Percentiles rank a stretch among this genome's conserved stretches.
Conservation (phyloP, 2,113 vertebrate genomes). For the Bucco capensis region DNA sequence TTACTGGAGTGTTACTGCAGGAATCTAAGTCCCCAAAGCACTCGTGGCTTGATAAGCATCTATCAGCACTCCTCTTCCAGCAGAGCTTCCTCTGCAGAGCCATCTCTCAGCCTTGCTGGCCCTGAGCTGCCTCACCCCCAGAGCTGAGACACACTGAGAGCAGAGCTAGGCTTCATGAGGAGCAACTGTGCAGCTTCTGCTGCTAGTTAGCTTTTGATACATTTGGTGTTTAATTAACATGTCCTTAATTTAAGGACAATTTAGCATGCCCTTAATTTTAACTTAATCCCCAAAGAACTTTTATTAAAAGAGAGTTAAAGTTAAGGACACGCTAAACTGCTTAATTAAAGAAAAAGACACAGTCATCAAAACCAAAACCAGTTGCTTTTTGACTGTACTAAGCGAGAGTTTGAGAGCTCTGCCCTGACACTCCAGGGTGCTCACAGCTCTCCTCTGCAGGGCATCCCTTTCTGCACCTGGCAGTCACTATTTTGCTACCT, state of each 20-base stretch:
- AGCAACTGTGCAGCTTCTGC: not conserved
- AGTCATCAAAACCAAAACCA: not conserved
- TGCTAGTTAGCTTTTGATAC: not conserved
- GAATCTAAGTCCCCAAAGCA: not conserved
- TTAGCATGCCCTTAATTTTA: not conserved
- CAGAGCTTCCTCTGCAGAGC: not conserved
- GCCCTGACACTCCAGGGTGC: not conserved
- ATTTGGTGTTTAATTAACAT: not conserved
- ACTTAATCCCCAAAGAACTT: too few species aligned
- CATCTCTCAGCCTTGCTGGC: not conserved
- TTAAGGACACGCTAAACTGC: too few species aligned
- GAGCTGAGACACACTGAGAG: not conserved
- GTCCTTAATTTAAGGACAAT: not conserved
- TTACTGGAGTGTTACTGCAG: slow-evolving; percentile 34
- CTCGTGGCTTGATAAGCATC: not conserved
- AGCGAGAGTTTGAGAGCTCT: not conserved
- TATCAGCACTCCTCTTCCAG: not conserved
- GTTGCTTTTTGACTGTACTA: not conserved
- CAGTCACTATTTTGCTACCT: not conserved
- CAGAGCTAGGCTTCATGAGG: not conserved
- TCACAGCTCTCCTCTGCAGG: not conserved
- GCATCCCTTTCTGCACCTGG: not conserved
- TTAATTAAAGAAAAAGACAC: not conserved
- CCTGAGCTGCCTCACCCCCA: rapidly evolving
- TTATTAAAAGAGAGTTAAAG: too few species aligned